These are phyloP conservation scores for Andrena flavipes DNA, from an alignment of 2,888 invertebrate species.

Conservation along the genomic window DNA sequence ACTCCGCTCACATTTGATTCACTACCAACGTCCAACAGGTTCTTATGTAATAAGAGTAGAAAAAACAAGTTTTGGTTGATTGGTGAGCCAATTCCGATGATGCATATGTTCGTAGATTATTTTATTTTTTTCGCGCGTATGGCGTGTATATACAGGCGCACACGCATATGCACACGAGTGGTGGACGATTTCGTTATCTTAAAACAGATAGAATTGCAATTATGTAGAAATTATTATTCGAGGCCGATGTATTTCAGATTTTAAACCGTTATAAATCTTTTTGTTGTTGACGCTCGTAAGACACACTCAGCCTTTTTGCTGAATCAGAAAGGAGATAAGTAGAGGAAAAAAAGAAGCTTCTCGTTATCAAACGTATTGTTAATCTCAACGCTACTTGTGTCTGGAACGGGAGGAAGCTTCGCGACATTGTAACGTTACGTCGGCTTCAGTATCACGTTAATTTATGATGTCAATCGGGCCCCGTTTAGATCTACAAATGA, in stretches of 20 bases:
- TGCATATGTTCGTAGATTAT: not conserved
- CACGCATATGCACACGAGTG: not conserved
- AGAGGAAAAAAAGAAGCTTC: too few relatives aligned
- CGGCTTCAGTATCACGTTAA: not conserved
- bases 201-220: not conserved
- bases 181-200: not conserved
- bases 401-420: not conserved
- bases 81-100: not conserved
- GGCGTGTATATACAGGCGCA: not conserved
- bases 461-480: not conserved
- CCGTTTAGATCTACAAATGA: not conserved
- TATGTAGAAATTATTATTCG: not conserved
- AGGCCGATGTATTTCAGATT: too few relatives aligned
- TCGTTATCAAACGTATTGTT: too few relatives aligned
- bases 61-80: not conserved
- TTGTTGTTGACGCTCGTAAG: too few relatives aligned
- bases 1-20: slow-evolving; percentile 20
- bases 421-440: too few relatives aligned
- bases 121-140: not conserved
- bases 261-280: too few relatives aligned
- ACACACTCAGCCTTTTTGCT: too few relatives aligned
- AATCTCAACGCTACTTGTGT: too few relatives aligned
- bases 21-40: slow-evolving; percentile 47
- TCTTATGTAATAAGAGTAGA: slow-evolving; percentile 43
- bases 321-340: not conserved